Evolutionary conservation across 2,113 vertebrate genomes (phyloP).

Genomic region (Marmota flaviventris): DNA sequence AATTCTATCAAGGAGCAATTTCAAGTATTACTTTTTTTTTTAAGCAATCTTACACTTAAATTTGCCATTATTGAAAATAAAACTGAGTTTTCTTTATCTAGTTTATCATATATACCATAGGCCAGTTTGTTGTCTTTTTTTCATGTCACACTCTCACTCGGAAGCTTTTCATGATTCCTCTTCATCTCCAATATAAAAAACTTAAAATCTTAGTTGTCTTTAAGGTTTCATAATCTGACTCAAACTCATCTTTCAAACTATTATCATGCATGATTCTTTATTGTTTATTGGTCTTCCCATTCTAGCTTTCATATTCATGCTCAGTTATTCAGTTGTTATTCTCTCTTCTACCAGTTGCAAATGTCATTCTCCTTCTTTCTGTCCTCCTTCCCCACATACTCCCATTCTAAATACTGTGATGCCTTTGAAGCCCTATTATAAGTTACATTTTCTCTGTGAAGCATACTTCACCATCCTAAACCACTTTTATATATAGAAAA

Average conservation of each 20-base stretch:
- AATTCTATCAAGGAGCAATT: not conserved
- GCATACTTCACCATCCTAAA: not conserved
- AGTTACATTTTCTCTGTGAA: slow-evolving; percentile 19
- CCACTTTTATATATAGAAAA: not conserved
- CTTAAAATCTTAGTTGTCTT: slow-evolving; percentile 13
- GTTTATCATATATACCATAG: not conserved
- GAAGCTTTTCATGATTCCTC: not conserved
- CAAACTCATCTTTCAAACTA: not conserved
- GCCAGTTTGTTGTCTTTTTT: not conserved
- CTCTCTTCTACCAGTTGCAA: not conserved
- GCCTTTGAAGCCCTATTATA: not conserved
- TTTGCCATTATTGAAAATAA: slow-evolving; percentile 27
- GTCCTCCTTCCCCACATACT: not conserved
- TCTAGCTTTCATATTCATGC: not conserved
- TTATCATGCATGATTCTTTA: not conserved
- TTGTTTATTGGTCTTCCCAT: not conserved
- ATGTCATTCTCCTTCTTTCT: not conserved
- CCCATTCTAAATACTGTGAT: not conserved
- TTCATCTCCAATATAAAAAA: not conserved
- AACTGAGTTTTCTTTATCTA: slow-evolving; percentile 50
- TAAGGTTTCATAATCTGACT: slow-evolving; percentile 24
- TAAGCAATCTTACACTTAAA: not conserved
- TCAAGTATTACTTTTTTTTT: not conserved
- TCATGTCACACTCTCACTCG: not conserved
- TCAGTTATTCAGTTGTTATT: not conserved